These are phyloP conservation scores for Eurypyga helias DNA, from an alignment of 2,113 vertebrate species.

Conservation along the genomic window DNA sequence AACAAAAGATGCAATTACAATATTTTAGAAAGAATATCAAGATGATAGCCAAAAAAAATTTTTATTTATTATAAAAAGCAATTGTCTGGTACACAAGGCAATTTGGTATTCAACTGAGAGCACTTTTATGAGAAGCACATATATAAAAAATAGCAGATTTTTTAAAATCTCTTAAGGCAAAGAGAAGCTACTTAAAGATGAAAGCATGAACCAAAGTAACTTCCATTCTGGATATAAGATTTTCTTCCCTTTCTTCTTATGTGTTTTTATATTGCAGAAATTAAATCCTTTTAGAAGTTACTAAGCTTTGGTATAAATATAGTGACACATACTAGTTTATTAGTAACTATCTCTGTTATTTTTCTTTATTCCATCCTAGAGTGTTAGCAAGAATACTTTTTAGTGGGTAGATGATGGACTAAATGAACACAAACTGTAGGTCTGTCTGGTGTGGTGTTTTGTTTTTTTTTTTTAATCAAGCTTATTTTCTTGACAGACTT, in stretches of 20 bases:
- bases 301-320: not conserved
- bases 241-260: not conserved
- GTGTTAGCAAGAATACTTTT: not conserved
- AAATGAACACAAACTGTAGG: not conserved
- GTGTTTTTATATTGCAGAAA: not conserved
- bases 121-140: not conserved
- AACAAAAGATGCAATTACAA: not conserved
- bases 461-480: not conserved
- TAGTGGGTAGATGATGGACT: not conserved
- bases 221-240: not conserved
- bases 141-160: not conserved
- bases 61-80: not conserved
- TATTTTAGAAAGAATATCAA: not conserved
- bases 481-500: not conserved
- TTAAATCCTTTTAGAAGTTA: not conserved
- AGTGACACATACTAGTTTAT: not conserved
- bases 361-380: not conserved
- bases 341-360: not conserved
- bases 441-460: too few species aligned
- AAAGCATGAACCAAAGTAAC: not conserved
- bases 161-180: not conserved
- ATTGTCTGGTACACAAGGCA: not conserved
- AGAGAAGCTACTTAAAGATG: constrained; percentile 36
- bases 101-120: constrained; percentile 19
- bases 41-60: not conserved